Evolutionary conservation across 1,140 invertebrate species (phyloP), one percentile per base, ranked within the genome.

Genomic region (Drosophila pallidifrons): DNA sequence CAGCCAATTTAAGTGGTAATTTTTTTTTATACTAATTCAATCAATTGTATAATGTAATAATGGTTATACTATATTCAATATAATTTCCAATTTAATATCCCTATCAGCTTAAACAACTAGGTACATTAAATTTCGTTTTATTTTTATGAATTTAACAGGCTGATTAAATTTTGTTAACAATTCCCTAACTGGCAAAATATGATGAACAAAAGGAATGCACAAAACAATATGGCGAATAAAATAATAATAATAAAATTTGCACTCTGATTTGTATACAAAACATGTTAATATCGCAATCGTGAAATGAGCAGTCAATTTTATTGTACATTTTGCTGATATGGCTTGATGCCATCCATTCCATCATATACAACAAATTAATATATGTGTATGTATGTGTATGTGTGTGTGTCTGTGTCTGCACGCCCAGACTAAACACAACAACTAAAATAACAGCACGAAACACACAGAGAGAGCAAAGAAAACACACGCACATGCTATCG

Each of bases 381-480:
- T 20, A 49, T 32, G 11, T 20, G 11, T 58, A 13, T 47, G 28
- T 11, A 8, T 52, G 59, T 55, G 43, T 61, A 6, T 60, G n/a
- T 55, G 58, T 46, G 30, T 51, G 45, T 43, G 45, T 76, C 64
- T 76, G 71, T 59, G 81, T 83, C 77, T 83, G 47, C 16, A 66
- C 77, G 63, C 46, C 65, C 69, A 75, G 81, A 85, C 81, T 85
- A 85, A 85, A 85, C 82, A 85, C 74, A 86, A 67, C 69, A 85
- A 81, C 81, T 85, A 81, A 85, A 77, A 77, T 52, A 76, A 74
- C 81, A 79, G 7, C 45, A 60, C 43, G 32, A 55, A 32, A 32
- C 20, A 7, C 20, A 25, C 20, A 25, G 20, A 32, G 5, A 43
- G 11, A 43, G 41, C 41, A 43, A 45, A 30, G 54, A 63, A 72